Conservation (phyloP, 2,113 vertebrate genomes). For the Donacobius atricapilla region DNA sequence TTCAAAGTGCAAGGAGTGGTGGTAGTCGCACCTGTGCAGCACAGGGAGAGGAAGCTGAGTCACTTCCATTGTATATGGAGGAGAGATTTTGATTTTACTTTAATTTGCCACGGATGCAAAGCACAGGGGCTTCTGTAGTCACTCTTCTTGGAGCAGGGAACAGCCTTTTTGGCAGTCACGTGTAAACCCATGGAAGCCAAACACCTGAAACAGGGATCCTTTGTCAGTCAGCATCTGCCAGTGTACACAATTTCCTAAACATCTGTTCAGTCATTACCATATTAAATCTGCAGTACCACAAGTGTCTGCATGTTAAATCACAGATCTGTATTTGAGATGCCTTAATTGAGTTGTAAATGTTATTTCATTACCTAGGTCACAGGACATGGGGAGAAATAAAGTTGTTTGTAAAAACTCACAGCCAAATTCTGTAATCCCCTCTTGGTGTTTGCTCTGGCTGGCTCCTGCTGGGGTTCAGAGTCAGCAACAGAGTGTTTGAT, state of each 20-base stretch:
- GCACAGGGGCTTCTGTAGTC: background rate
- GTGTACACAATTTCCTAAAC: constrained; percentile 25
- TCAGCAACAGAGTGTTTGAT: background rate
- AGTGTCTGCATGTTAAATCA: background rate
- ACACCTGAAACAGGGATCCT: background rate
- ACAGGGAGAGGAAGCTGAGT: background rate
- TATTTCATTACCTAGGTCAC: background rate
- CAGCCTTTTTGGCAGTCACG: background rate
- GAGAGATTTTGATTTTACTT: background rate
- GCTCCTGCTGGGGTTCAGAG: background rate
- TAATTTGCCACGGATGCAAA: background rate
- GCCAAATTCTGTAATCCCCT: background rate
- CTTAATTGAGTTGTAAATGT: constrained; percentile 15
- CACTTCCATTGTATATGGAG: background rate
- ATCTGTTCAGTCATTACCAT: constrained; percentile 18
- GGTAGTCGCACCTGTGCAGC: background rate
- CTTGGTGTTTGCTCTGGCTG: background rate
- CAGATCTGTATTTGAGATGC: background rate
- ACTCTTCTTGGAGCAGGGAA: background rate
- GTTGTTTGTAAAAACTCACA: background rate
- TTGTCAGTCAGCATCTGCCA: background rate
- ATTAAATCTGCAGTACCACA: background rate
- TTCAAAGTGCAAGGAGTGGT: background rate
- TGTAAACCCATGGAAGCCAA: background rate
- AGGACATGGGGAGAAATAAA: background rate